Conservation (phyloP, 2,113 vertebrate genomes). For the Genyomyrus donnyi region DNA sequence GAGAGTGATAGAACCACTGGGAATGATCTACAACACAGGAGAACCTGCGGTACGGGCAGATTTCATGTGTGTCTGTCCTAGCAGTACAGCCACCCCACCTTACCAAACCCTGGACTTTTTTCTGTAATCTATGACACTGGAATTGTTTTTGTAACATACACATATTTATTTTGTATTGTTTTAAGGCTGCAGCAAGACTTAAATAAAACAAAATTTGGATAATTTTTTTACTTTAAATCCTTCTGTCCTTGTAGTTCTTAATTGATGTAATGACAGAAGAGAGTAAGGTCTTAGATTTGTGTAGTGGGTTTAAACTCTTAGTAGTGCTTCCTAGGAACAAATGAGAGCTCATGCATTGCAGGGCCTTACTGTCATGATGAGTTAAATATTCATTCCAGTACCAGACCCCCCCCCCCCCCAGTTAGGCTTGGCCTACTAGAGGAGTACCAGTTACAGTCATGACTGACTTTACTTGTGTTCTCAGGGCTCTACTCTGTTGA, state of each 20-base stretch:
- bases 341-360: not conserved
- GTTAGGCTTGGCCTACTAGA: too few species aligned
- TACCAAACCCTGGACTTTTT: not conserved
- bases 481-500: too few species aligned
- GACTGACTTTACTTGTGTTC: too few species aligned
- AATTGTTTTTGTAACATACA: slow-evolving; percentile 17
- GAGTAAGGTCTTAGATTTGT: not conserved
- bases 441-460: too few species aligned
- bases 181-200: slow-evolving; percentile 20
- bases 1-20: not conserved
- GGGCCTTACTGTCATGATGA: not conserved
- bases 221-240: not conserved
- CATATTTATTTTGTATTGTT: slow-evolving; percentile 26
- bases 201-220: slow-evolving; percentile 9
- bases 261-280: not conserved
- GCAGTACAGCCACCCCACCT: not conserved
- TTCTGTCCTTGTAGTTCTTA: not conserved
- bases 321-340: not conserved
- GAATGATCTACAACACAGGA: not conserved
- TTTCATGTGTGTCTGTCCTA: not conserved
- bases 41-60: not conserved
- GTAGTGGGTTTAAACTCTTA: not conserved
- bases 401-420: not conserved
- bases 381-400: not conserved
- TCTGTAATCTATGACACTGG: slow-evolving; percentile 19